Percentiles rank a stretch among this genome's conserved stretches.
Evolutionary conservation across 2,797 vertebrate genomes (phyloP).

Genomic region (Chelon labrosus): DNA sequence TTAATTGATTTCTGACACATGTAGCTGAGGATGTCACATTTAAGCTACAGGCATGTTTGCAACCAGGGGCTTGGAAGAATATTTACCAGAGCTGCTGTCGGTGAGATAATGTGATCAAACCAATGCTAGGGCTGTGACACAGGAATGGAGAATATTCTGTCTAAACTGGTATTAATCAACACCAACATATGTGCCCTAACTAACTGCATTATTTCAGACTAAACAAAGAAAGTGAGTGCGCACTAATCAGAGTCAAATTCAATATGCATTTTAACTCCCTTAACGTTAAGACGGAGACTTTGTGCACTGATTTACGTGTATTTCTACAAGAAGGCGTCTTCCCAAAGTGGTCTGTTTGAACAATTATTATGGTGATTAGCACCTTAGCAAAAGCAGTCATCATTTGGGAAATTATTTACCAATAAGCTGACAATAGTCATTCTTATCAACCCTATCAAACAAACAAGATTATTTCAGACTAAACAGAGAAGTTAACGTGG

Average conservation of each 20-base stretch:
- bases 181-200: not conserved
- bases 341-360: too few species aligned
- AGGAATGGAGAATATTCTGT: not conserved
- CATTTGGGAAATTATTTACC: too few species aligned
- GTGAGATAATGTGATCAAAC: slow-evolving; percentile 30
- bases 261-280: not conserved
- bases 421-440: too few species aligned
- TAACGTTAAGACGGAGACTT: not conserved
- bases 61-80: slow-evolving; percentile 24
- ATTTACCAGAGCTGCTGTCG: slow-evolving; percentile 41
- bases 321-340: too few species aligned
- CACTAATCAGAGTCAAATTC: not conserved
- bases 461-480: too few species aligned
- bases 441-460: too few species aligned
- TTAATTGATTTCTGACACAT: slow-evolving; percentile 67
- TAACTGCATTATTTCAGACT: too few species aligned
- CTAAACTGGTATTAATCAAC: not conserved
- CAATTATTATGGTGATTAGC: too few species aligned
- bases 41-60: slow-evolving; percentile 37
- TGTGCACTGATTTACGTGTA: too few species aligned
- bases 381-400: too few species aligned
- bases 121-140: slow-evolving; percentile 1
- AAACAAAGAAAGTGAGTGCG: too few species aligned
- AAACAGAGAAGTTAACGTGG: too few species aligned
- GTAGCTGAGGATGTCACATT: slow-evolving; percentile 58